Percentiles rank a stretch among this genome's conserved stretches.
Conservation (phyloP, 2,113 vertebrate species). For the Taurulus bubalis region DNA sequence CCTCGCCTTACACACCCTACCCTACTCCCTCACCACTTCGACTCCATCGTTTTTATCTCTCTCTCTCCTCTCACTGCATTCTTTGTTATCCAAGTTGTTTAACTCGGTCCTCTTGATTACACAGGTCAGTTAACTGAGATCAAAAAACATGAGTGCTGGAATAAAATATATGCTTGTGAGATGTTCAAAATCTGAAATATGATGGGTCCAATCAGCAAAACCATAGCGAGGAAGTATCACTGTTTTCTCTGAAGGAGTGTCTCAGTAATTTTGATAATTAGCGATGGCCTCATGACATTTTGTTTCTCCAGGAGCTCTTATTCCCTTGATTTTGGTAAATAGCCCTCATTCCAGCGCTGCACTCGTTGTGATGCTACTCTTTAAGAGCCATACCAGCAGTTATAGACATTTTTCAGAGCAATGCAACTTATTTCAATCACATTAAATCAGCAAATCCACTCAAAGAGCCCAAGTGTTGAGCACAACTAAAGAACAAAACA, state of each 20-base stretch:
- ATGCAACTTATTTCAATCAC: not conserved
- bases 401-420: not conserved
- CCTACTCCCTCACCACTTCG: constrained; percentile 8
- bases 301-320: not conserved
- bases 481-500: not conserved
- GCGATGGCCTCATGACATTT: not conserved
- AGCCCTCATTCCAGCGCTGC: not conserved
- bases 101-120: not conserved
- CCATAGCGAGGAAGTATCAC: not conserved
- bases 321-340: not conserved
- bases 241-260: not conserved
- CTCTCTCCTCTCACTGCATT: not conserved
- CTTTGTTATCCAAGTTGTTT: not conserved
- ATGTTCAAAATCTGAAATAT: not conserved
- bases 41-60: not conserved
- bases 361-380: not conserved
- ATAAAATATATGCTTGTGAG: not conserved
- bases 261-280: not conserved
- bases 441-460: not conserved
- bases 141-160: not conserved
- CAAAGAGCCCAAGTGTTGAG: not conserved
- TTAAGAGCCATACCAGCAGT: not conserved
- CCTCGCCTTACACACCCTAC: constrained; percentile 17
- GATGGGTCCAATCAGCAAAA: not conserved
- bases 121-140: not conserved